phyloP scores from a whole-genome alignment of 2,797 vertebrate genomes.

The Channa striata region DNA sequence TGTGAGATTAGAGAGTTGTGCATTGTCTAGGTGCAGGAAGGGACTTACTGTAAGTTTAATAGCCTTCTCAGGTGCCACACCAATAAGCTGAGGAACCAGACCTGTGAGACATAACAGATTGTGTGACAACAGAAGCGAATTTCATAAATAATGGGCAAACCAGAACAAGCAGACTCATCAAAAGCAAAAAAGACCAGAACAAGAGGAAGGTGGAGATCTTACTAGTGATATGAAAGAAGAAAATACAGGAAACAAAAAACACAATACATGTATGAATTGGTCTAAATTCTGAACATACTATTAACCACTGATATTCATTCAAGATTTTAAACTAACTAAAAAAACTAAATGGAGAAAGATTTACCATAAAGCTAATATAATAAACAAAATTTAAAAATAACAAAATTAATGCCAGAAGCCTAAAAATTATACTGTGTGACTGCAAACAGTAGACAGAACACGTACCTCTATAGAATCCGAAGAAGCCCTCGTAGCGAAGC shows the following conservation, averaged over 20 bases:
- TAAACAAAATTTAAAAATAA: background rate
- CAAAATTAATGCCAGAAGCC: too few relatives aligned
- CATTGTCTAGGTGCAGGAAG: background rate
- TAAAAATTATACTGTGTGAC: too few relatives aligned
- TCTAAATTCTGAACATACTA: too few relatives aligned
- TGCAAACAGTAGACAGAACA: too few relatives aligned
- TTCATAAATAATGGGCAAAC: constrained; percentile 18
- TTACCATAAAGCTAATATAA: background rate
- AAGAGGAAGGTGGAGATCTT: background rate
- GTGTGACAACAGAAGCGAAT: constrained; percentile 13
- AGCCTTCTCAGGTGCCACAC: constrained; percentile 98
- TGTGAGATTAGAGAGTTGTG: too few relatives aligned
- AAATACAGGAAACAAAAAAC: too few relatives aligned
- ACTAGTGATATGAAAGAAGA: background rate
- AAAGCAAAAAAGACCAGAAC: background rate
- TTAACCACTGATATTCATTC: too few relatives aligned
- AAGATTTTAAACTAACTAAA: too few relatives aligned
- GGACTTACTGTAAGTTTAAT: constrained; percentile 97
- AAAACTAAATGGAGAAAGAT: background rate
- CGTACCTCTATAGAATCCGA: constrained; percentile 97
- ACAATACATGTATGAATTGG: too few relatives aligned
- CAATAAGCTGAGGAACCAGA: constrained; percentile 97
- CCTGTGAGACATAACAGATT: constrained; percentile 83
- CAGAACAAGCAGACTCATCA: background rate
- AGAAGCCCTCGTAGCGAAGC: constrained; percentile 96